A percentile compares a stretch with the other conserved stretches of the same genome.
These are phyloP conservation scores for Nebria salina DNA, from an alignment of 2,888 invertebrate genomes.

Conservation along the genomic window DNA sequence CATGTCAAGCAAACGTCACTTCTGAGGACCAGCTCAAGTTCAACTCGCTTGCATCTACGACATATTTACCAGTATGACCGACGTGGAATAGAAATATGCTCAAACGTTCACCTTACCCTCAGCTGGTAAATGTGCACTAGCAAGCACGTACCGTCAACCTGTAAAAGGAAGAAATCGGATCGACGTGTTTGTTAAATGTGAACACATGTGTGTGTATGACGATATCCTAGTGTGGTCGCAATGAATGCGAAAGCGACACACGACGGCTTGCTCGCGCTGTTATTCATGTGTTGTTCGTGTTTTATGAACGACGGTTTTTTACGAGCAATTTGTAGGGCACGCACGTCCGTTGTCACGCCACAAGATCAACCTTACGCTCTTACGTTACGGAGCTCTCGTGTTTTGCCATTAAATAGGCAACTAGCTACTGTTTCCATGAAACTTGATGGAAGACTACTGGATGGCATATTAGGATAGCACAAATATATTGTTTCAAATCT, in stretches of 20 bases:
- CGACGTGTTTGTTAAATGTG: conserved; percentile 9
- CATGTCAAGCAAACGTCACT: background rate
- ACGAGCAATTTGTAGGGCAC: conserved; percentile 60
- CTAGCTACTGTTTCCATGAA: background rate
- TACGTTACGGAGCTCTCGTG: background rate
- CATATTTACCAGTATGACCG: background rate
- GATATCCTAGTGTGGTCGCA: conserved; percentile 13
- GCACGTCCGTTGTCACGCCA: conserved; percentile 61
- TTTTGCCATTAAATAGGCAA: background rate
- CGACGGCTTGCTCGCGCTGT: conserved; percentile 48
- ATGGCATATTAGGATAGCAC: no score
- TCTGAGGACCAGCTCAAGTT: background rate
- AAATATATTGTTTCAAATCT: no score
- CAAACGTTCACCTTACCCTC: background rate
- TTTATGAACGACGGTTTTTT: conserved; percentile 58
- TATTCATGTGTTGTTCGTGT: conserved; percentile 62
- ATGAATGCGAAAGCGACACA: conserved; percentile 15
- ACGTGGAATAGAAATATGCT: background rate
- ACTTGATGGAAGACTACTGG: background rate
- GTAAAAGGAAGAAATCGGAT: conserved; percentile 21
- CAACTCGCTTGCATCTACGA: background rate
- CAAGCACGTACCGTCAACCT: background rate
- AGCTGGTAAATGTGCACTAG: background rate
- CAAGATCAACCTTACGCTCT: conserved; percentile 55
- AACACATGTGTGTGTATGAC: background rate